phyloP scores from a whole-genome alignment of 2,113 vertebrate genomes.

The Pteropus alecto region DNA sequence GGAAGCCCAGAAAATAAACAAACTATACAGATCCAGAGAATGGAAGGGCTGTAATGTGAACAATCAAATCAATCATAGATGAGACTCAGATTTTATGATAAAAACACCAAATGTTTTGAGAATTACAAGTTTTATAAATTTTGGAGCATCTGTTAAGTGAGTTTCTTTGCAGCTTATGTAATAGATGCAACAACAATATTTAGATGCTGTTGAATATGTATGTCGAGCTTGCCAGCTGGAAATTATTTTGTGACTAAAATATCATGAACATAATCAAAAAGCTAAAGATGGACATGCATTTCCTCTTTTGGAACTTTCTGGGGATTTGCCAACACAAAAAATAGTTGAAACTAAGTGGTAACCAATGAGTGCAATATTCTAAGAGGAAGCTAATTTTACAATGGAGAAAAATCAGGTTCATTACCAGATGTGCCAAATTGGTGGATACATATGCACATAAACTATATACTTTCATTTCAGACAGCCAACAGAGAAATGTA shows the following conservation, averaged over 20 bases:
- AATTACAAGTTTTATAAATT: slow-evolving; percentile 64
- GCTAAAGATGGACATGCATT: slow-evolving; percentile 31
- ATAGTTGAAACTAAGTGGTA: background rate
- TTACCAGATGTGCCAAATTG: background rate
- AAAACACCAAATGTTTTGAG: slow-evolving; percentile 64
- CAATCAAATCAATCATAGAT: slow-evolving; percentile 40
- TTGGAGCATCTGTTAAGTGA: slow-evolving; percentile 67
- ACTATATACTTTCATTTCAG: background rate
- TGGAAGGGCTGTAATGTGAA: slow-evolving; percentile 19
- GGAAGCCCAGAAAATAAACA: background rate
- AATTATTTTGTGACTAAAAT: slow-evolving; percentile 51
- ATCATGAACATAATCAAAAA: slow-evolving; percentile 40
- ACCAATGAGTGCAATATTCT: background rate
- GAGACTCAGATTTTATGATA: slow-evolving; percentile 40
- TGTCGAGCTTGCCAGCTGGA: slow-evolving; percentile 59
- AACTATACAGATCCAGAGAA: background rate
- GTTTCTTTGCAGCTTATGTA: slow-evolving; percentile 59
- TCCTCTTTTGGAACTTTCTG: slow-evolving; percentile 31
- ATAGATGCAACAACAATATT: slow-evolving; percentile 69
- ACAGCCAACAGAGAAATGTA: background rate
- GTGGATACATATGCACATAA: background rate
- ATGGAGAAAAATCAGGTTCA: background rate
- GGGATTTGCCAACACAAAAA: background rate
- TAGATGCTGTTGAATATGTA: slow-evolving; percentile 72
- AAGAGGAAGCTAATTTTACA: background rate